Evolutionary conservation across 23 tunicate genomes (phyloP).

Genomic region (Diplosoma virens): DNA sequence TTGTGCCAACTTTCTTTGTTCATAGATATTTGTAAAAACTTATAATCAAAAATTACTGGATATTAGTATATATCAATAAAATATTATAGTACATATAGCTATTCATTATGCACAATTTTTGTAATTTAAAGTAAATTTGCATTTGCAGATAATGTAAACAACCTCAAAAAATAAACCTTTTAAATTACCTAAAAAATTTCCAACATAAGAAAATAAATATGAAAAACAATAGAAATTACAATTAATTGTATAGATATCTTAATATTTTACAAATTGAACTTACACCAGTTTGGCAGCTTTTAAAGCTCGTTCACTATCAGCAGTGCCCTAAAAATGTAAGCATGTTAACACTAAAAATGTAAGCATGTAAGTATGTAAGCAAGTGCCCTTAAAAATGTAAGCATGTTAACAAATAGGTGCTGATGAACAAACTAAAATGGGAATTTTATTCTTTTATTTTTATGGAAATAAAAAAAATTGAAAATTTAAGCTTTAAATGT

Average conservation of each 20-base stretch:
- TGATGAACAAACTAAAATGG: too few relatives aligned
- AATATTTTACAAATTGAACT: conserved; percentile 1
- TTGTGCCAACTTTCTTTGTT: too few relatives aligned
- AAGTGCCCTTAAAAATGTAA: too few relatives aligned
- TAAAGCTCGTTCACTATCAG: conserved; percentile 86
- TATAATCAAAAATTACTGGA: too few relatives aligned
- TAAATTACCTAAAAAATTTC: neutral
- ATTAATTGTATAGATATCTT: neutral
- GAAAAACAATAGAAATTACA: neutral
- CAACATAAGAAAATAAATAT: neutral
- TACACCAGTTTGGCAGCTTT: conserved; percentile 87
- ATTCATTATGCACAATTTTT: neutral
- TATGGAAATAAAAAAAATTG: too few relatives aligned
- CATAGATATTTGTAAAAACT: too few relatives aligned
- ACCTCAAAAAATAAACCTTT: neutral
- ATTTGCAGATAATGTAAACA: neutral
- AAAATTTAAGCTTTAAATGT: too few relatives aligned
- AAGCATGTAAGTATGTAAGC: too few relatives aligned
- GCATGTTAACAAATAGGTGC: too few relatives aligned
- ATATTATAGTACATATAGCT: neutral
- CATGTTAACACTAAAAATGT: too few relatives aligned
- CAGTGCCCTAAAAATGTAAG: conserved; percentile 93
- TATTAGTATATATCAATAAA: too few relatives aligned
- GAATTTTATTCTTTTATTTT: too few relatives aligned
- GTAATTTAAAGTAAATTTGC: neutral